Percentiles rank a stretch among this genome's conserved stretches.
These are phyloP conservation scores for Stegodyphus dumicola DNA, from an alignment of 1,140 invertebrate genomes.

Conservation along the genomic window DNA sequence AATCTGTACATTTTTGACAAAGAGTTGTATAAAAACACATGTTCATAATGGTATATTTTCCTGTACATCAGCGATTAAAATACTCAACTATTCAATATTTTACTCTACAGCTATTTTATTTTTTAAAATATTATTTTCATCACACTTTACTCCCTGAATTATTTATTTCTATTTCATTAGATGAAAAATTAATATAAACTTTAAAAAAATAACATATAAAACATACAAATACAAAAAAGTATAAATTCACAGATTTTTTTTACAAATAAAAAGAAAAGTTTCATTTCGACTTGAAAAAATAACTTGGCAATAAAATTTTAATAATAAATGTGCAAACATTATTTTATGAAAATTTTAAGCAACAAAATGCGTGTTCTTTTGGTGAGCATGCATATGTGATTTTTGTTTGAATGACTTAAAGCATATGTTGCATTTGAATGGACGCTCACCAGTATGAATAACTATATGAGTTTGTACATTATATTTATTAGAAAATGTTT, in stretches of 20 bases:
- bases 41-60: too few species aligned
- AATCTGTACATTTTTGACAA: too few species aligned
- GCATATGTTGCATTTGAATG: slow-evolving; percentile 90
- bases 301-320: not conserved
- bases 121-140: too few species aligned
- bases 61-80: too few species aligned
- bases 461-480: slow-evolving; percentile 94
- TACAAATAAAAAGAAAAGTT: not conserved
- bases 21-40: too few species aligned
- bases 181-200: too few species aligned
- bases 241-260: too few species aligned
- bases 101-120: too few species aligned
- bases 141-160: too few species aligned
- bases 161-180: not conserved
- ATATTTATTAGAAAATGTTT: slow-evolving; percentile 77
- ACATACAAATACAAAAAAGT: too few species aligned
- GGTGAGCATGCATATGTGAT: slow-evolving; percentile 59
- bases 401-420: slow-evolving; percentile 85
- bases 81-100: too few species aligned
- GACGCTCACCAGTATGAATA: slow-evolving; percentile 94
- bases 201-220: too few species aligned
- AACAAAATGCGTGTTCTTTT: slow-evolving; percentile 36
- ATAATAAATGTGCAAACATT: not conserved
- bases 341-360: not conserved
- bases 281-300: not conserved